Evolutionary conservation across 2,797 vertebrate species (phyloP), one percentile per base, ranked within the genome.

Genomic region (Mus caroli): DNA sequence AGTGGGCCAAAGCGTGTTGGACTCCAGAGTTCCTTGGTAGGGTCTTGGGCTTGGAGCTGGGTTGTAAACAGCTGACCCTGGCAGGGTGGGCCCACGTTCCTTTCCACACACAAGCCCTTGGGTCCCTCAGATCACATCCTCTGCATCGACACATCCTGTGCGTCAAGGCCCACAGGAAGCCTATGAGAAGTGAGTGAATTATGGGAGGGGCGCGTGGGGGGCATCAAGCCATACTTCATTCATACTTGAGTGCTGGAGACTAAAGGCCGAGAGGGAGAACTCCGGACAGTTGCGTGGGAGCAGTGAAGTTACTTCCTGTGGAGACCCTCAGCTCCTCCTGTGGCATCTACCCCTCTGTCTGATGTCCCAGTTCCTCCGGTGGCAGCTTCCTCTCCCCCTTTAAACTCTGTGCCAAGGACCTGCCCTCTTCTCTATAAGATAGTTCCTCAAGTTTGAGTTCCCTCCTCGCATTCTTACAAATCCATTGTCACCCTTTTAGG

Each of bases 141-240:
- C 54, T 1, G 0, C 1, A 0, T 40, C 19, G 43, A 43, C 5
- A 43, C 43, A 43, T 73, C 52, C 8, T 3, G 60, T 1, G 0
- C 1, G 0, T 40, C 22, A 11, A 10, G 54, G 69, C 46, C 79
- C 11, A 67, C 0, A 75, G 62, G 6, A 83, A 73, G 54, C 31
- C 60, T 79, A 60, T 24, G 13, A 58, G 22, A 71, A 43, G n/a
- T 8, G 14, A 82, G 37, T 26, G 28, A 43, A 73, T 2, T 73
- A 56, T 24, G 2, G 4, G 20, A 31, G 54, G 40, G 2, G 1
- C 11, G 12, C 15, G 6, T 7, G 10, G 24, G 56, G 14, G 1
- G 43, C 73, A 3, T 34, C 15, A 26, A 1, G 0, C n/a, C 24
- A n/a, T n/a, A n/a, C n/a, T n/a, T n/a, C 5, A 0, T 34, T 43